phyloP scores from a whole-genome alignment of 1,140 invertebrate species.

The Atta cephalotes region DNA sequence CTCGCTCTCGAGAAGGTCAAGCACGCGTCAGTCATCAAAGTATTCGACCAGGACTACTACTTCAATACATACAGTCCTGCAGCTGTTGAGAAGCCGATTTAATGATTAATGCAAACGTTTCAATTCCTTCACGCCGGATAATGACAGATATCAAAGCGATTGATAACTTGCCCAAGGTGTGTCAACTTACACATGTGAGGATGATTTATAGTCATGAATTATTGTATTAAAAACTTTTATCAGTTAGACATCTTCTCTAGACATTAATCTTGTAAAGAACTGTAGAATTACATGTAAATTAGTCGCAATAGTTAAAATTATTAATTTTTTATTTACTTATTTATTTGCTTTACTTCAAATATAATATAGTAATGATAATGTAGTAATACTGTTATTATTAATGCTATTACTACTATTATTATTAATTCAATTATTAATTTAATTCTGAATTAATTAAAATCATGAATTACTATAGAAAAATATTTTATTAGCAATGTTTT shows the following conservation, averaged over 20 bases:
- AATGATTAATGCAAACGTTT: conserved; percentile 60
- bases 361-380: not conserved
- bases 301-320: not conserved
- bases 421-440: not conserved
- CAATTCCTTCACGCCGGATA: conserved; percentile 50
- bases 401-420: not conserved
- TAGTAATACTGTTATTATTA: not conserved
- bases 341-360: not conserved
- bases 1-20: conserved; percentile 58
- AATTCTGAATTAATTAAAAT: not conserved
- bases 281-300: not conserved
- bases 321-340: not conserved
- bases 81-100: conserved; percentile 53
- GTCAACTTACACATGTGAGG: conserved; percentile 11
- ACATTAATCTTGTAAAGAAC: not conserved
- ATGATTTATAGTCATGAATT: conserved; percentile 45
- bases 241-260: no score
- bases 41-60: conserved; percentile 19
- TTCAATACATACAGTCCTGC: conserved; percentile 5
- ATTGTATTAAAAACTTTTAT: conserved; percentile 31
- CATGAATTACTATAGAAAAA: not conserved
- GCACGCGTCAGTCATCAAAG: conserved; percentile 45
- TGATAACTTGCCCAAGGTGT: conserved; percentile 29
- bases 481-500: not conserved
- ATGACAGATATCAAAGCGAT: conserved; percentile 27